Conservation (phyloP, 2,888 invertebrate genomes). For the Temnothorax unifasciatus region DNA sequence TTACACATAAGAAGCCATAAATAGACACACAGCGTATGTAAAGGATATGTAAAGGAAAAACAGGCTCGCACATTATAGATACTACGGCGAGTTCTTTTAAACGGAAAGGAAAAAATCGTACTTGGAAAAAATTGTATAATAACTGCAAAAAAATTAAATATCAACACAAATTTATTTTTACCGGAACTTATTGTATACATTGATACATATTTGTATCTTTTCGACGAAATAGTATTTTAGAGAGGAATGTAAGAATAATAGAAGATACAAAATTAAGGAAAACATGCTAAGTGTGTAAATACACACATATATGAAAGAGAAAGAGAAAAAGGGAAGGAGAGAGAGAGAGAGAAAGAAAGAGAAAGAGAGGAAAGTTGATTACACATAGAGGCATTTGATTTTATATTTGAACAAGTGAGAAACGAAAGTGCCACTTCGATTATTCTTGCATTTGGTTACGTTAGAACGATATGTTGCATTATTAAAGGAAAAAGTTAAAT, state of each 20-base stretch:
- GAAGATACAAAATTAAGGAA: constrained; percentile 44
- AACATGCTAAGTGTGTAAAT: background rate
- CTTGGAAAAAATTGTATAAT: constrained; percentile 13
- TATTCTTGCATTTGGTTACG: constrained; percentile 59
- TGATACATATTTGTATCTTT: constrained; percentile 7
- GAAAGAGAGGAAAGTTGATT: constrained; percentile 1
- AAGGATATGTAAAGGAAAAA: constrained; percentile 34
- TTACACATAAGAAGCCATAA: constrained; percentile 66
- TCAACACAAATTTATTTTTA: constrained; percentile 65
- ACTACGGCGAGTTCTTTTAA: background rate
- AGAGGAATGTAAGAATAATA: constrained; percentile 61
- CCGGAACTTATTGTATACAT: constrained; percentile 46
- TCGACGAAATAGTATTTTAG: background rate
- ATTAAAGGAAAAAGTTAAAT: constrained; percentile 1
- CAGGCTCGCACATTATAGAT: constrained; percentile 4
- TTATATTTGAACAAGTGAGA: background rate
- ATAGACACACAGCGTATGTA: constrained; percentile 63
- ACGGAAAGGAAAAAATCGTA: background rate
- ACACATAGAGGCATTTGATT: constrained; percentile 15
- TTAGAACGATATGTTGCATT: constrained; percentile 26
- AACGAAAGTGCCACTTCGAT: constrained; percentile 58
- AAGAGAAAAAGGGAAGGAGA: background rate
- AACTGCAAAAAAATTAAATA: constrained; percentile 61
- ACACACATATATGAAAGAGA: background rate
- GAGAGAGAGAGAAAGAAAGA: background rate